Percentiles rank a stretch among this genome's conserved stretches.
These are phyloP conservation scores for Lepidochitona cinerea DNA, from an alignment of 2,888 invertebrate species.

Conservation along the genomic window DNA sequence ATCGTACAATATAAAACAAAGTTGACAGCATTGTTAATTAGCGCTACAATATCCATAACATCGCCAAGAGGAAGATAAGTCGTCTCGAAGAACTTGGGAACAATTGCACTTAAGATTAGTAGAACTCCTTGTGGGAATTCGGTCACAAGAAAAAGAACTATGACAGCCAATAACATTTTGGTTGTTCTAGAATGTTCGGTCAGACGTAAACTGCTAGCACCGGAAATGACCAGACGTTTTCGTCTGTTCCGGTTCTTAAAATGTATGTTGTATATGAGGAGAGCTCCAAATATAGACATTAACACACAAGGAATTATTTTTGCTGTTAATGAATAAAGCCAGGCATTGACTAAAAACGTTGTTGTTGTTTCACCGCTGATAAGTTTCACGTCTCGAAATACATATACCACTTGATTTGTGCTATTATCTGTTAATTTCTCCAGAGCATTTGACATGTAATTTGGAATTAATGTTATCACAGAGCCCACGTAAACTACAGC, in stretches of 20 bases:
- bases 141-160: conserved; percentile 88
- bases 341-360: conserved; percentile 77
- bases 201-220: conserved; percentile 49
- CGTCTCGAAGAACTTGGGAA: conserved; percentile 76
- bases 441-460: conserved; percentile 85
- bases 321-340: conserved; percentile 92
- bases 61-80: conserved; percentile 78
- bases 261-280: conserved; percentile 65
- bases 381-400: conserved; percentile 44
- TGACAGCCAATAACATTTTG: conserved; percentile 87
- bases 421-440: conserved; percentile 17
- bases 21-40: conserved; percentile 92
- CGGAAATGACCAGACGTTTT: conserved; percentile 53
- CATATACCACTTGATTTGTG: conserved; percentile 33
- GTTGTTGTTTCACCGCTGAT: conserved; percentile 48
- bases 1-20: conserved; percentile 94
- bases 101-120: conserved; percentile 84
- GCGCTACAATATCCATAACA: conserved; percentile 90
- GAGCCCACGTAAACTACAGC: conserved; percentile 87
- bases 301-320: conserved; percentile 92
- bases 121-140: conserved; percentile 86
- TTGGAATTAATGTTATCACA: conserved; percentile 85
- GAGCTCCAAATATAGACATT: conserved; percentile 78
- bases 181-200: conserved; percentile 81
- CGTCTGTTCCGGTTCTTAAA: conserved; percentile 51